These are phyloP conservation scores for Lordiphosa stackelbergi DNA, from an alignment of 1,140 invertebrate genomes.

Conservation along the genomic window DNA sequence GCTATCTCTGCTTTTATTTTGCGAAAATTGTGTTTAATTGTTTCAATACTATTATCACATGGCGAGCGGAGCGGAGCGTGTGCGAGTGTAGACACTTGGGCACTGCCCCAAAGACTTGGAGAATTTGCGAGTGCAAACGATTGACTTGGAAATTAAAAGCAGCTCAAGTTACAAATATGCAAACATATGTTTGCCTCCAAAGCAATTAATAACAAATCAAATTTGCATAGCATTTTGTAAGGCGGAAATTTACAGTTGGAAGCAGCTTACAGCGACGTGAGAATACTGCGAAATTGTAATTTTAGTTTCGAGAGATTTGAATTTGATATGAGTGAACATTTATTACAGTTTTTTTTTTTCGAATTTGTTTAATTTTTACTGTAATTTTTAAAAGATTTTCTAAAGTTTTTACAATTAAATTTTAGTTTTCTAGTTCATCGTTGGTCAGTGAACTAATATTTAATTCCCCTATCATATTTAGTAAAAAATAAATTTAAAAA, in stretches of 20 bases:
- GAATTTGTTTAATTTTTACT: no score
- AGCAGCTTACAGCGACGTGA: not conserved
- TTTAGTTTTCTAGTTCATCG: no score
- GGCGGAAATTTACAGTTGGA: slow-evolving; percentile 39
- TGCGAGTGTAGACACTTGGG: slow-evolving; percentile 7
- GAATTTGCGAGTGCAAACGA: slow-evolving; percentile 43
- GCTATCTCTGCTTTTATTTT: slow-evolving; percentile 61
- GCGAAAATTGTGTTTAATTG: slow-evolving; percentile 72
- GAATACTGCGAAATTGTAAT: no score
- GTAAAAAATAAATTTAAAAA: no score
- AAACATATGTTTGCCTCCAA: slow-evolving; percentile 39
- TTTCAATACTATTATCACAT: slow-evolving; percentile 71
- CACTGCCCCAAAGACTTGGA: slow-evolving; percentile 7
- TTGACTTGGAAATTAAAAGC: slow-evolving; percentile 39
- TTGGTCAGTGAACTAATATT: no score
- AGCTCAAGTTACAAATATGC: slow-evolving; percentile 42
- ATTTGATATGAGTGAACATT: no score
- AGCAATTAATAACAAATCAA: slow-evolving; percentile 44
- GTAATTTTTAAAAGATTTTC: no score
- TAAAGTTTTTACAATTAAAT: no score
- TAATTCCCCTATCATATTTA: no score
- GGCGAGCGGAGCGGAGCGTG: slow-evolving; percentile 12
- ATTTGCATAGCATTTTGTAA: slow-evolving; percentile 57
- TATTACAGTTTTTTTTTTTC: no score
- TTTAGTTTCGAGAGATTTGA: no score